Conservation (phyloP, 2,888 invertebrate species). For the Barypeithes pellucidus region DNA sequence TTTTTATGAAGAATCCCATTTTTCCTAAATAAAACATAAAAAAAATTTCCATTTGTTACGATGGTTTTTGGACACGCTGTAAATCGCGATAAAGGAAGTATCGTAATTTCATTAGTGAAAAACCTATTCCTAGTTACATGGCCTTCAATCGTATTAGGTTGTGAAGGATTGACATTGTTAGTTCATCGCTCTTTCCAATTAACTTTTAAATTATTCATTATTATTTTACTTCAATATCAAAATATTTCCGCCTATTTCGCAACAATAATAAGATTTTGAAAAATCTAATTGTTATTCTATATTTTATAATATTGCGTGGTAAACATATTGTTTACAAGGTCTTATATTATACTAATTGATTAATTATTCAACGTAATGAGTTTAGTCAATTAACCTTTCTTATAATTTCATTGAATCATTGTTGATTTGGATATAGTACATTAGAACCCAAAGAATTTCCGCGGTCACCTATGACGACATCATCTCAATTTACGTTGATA, state of each 20-base stretch:
- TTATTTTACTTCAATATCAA: conserved; percentile 30
- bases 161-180: conserved; percentile 41
- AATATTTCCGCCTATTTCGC: conserved; percentile 31
- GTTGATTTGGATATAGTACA: background rate
- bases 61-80: no score
- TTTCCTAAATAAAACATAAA: no score
- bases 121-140: background rate
- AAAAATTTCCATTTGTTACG: no score
- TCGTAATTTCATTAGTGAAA: background rate
- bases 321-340: conserved; percentile 24
- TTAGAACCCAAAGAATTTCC: background rate
- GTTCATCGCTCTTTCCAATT: conserved; percentile 35
- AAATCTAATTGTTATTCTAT: conserved; percentile 15
- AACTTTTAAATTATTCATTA: conserved; percentile 44
- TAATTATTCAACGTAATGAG: conserved; percentile 13
- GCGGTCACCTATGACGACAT: background rate
- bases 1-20: no score
- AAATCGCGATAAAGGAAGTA: background rate
- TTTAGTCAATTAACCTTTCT: conserved; percentile 6
- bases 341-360: background rate
- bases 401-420: background rate
- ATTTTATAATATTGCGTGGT: conserved; percentile 19
- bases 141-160: background rate
- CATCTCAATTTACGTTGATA: no score
- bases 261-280: conserved; percentile 21